Conservation (phyloP, 1,140 invertebrate species). For the Bombus terrestris region DNA sequence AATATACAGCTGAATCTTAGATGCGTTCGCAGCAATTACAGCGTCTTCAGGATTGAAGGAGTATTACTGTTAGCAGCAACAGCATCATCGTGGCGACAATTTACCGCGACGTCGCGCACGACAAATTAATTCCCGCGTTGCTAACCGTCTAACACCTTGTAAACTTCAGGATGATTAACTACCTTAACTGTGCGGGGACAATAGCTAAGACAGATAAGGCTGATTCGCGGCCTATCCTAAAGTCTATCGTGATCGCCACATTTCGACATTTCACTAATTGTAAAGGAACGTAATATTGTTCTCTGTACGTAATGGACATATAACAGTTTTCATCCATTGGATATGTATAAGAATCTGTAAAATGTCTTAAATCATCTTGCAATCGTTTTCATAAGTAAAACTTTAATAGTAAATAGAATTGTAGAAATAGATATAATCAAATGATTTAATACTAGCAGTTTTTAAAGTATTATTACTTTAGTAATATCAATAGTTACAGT, state of each 20-base stretch:
- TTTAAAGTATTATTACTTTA: too few species aligned
- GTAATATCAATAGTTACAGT: too few species aligned
- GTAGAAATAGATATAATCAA: too few species aligned
- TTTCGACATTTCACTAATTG: not conserved
- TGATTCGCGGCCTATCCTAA: constrained; percentile 49
- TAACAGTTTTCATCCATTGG: not conserved
- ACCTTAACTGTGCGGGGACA: constrained; percentile 64
- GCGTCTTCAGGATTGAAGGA: constrained; percentile 35
- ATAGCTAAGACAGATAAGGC: constrained; percentile 62
- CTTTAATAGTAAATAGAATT: too few species aligned
- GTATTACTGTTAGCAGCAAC: constrained; percentile 60
- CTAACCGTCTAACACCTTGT: constrained; percentile 74
- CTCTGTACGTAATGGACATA: too few species aligned
- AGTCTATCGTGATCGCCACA: constrained; percentile 6
- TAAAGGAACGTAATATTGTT: too few species aligned
- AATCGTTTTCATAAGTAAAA: not conserved
- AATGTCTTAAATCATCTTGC: not conserved
- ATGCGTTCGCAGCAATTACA: constrained; percentile 37
- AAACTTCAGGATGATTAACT: constrained; percentile 76
- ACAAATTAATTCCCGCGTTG: constrained; percentile 77
- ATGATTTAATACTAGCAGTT: too few species aligned
- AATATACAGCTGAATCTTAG: not conserved
- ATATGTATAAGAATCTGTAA: too few species aligned
- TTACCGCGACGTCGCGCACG: constrained; percentile 76
- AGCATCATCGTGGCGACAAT: constrained; percentile 70